Evolutionary conservation across 2,113 vertebrate genomes (phyloP).

Genomic region (Gallinago paraguaiae): DNA sequence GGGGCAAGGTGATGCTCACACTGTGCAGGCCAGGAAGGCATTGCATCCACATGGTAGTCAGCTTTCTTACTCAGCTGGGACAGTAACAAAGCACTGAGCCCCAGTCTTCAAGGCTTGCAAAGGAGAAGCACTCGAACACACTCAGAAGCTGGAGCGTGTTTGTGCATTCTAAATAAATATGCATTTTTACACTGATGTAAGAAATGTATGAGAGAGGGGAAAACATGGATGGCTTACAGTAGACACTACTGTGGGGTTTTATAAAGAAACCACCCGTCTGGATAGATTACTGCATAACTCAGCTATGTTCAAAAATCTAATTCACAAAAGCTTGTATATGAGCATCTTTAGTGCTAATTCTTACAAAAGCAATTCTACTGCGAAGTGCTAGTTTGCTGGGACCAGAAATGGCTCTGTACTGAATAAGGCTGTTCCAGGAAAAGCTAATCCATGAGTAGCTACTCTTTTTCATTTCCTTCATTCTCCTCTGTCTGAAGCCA

Average conservation of each 20-base stretch:
- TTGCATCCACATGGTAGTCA: not conserved
- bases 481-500: conserved; percentile 4
- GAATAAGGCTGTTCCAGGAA: not conserved
- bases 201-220: not conserved
- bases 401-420: not conserved
- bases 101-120: not conserved
- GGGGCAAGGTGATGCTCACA: not conserved
- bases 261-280: not conserved
- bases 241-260: not conserved
- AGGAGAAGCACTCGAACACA: not conserved
- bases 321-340: not conserved
- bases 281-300: not conserved
- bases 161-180: not conserved
- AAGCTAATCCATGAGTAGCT: conserved; percentile 1
- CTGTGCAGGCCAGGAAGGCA: not conserved
- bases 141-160: not conserved
- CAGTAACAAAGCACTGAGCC: not conserved
- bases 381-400: not conserved
- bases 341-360: not conserved
- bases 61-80: not conserved
- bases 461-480: not conserved
- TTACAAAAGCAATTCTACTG: not conserved
- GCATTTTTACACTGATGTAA: not conserved
- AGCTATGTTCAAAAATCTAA: not conserved
- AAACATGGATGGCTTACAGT: not conserved